Conservation (phyloP, 2,113 vertebrate genomes). For the Cyprinodon brontotheroides region DNA sequence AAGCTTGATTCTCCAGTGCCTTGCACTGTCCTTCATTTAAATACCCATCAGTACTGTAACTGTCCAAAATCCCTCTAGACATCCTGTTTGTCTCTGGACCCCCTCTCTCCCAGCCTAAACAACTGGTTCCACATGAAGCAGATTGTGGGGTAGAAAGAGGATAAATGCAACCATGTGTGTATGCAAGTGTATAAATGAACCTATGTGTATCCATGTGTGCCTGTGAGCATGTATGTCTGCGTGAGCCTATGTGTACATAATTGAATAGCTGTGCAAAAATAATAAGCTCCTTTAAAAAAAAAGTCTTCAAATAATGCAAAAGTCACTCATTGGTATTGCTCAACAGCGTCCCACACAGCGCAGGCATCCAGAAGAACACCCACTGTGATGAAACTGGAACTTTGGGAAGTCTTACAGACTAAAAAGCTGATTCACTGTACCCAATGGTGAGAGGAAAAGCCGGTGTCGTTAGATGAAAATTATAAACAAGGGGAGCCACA, state of each 20-base stretch:
- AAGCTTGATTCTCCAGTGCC: slow-evolving; percentile 9
- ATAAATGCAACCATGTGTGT: slow-evolving; percentile 79
- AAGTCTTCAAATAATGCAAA: slow-evolving; percentile 52
- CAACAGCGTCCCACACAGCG: slow-evolving; percentile 41
- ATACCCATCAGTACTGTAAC: slow-evolving; percentile 36
- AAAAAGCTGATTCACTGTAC: slow-evolving; percentile 23
- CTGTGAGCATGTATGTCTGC: slow-evolving; percentile 25
- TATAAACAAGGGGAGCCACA: slow-evolving; percentile 44
- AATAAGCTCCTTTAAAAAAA: slow-evolving; percentile 17
- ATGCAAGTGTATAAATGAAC: slow-evolving; percentile 60
- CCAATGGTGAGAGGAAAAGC: slow-evolving; percentile 15
- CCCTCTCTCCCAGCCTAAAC: slow-evolving; percentile 67
- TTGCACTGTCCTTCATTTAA: slow-evolving; percentile 10
- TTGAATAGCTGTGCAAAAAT: slow-evolving; percentile 32
- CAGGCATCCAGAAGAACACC: slow-evolving; percentile 58
- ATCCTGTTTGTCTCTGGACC: slow-evolving; percentile 76
- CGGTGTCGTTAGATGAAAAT: slow-evolving; percentile 26
- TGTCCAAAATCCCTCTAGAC: slow-evolving; percentile 71
- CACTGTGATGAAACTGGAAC: slow-evolving; percentile 56
- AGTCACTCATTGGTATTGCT: slow-evolving; percentile 46
- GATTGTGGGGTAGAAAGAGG: slow-evolving; percentile 68
- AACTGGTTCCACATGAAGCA: slow-evolving; percentile 76
- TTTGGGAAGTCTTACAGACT: slow-evolving; percentile 35
- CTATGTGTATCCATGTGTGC: slow-evolving; percentile 25
- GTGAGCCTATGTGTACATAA: slow-evolving; percentile 45